These are phyloP conservation scores for Casuarius casuarius DNA, from an alignment of 2,113 vertebrate species.

Conservation along the genomic window DNA sequence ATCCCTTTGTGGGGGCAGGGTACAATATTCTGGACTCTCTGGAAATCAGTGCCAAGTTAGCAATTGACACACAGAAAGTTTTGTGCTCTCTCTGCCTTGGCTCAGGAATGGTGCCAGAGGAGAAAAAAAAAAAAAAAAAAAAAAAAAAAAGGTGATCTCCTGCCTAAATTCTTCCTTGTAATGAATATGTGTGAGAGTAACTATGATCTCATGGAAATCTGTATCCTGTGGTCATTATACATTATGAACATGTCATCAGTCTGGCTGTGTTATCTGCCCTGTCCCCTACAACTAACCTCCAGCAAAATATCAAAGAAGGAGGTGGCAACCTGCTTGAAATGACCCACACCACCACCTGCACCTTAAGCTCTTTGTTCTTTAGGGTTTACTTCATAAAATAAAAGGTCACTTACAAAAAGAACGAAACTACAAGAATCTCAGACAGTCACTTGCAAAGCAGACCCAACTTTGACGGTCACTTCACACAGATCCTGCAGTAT, in stretches of 20 bases:
- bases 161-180: constrained; percentile 40
- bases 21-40: background rate
- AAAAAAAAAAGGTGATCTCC: background rate
- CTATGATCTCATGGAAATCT: constrained; percentile 45
- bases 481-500: background rate
- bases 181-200: constrained; percentile 54
- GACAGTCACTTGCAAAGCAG: background rate
- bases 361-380: background rate
- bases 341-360: background rate
- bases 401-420: background rate
- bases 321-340: background rate
- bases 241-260: constrained; percentile 22
- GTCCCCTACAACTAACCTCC: background rate
- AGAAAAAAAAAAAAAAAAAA: background rate
- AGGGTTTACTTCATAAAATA: background rate
- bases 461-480: background rate
- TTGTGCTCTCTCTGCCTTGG: background rate
- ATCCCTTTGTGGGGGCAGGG: background rate
- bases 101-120: background rate
- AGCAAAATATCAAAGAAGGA: constrained; percentile 22
- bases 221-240: constrained; percentile 25
- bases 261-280: background rate
- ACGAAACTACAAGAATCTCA: background rate
- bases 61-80: background rate
- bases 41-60: background rate